These are phyloP conservation scores for Brienomyrus longianalis DNA, from an alignment of 2,113 vertebrate species.

Conservation along the genomic window DNA sequence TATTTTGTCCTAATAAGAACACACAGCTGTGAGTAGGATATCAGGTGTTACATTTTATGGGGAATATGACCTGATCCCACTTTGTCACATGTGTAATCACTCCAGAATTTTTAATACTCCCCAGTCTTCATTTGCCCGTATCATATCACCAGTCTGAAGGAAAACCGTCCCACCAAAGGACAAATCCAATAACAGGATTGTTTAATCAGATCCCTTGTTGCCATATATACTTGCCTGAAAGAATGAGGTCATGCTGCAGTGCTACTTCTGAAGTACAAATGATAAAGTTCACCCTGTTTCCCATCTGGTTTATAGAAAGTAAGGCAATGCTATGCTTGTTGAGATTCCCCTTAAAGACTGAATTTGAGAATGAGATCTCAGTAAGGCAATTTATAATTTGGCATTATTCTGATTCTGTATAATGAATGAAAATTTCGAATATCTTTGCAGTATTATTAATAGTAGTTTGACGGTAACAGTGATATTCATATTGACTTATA, in stretches of 20 bases:
- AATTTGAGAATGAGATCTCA: background rate
- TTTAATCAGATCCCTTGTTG: background rate
- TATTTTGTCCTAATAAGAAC: too few species aligned
- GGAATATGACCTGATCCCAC: too few species aligned
- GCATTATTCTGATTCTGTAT: background rate
- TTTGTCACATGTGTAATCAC: background rate
- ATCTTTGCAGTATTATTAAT: background rate
- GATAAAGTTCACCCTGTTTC: background rate
- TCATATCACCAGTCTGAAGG: conserved; percentile 26
- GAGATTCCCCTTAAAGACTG: background rate
- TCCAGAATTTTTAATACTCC: background rate
- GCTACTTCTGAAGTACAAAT: background rate
- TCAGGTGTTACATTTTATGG: too few species aligned
- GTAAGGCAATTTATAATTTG: background rate
- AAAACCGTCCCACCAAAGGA: conserved; percentile 16
- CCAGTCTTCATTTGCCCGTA: background rate
- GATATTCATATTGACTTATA: background rate
- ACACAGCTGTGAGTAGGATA: too few species aligned
- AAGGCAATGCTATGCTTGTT: background rate
- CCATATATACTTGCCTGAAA: background rate
- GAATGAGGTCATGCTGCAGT: background rate
- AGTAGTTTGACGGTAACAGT: background rate
- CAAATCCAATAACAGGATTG: background rate
- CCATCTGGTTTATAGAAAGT: background rate
- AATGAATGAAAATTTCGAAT: background rate